Conservation (phyloP, 2,888 invertebrate species). For the Luperina testacea region DNA sequence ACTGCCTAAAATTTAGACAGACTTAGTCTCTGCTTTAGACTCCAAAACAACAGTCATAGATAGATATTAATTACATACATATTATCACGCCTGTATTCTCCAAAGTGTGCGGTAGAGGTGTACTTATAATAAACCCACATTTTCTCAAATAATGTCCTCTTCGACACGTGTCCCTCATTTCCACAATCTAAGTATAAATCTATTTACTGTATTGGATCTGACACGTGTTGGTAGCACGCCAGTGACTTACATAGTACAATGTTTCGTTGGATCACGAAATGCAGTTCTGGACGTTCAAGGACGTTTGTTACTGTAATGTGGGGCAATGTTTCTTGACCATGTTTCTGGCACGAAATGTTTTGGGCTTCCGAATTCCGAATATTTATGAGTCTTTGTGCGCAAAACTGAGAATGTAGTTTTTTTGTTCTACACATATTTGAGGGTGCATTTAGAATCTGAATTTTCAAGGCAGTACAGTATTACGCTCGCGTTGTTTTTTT, state of each 20-base stretch:
- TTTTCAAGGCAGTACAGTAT: not conserved
- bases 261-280: slow-evolving; percentile 25
- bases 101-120: not conserved
- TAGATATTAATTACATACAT: not conserved
- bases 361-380: not conserved
- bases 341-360: not conserved
- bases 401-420: not conserved
- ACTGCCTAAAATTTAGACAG: not conserved
- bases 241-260: slow-evolving; percentile 30
- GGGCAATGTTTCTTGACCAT: slow-evolving; percentile 19
- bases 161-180: slow-evolving; percentile 24
- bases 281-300: slow-evolving; percentile 25
- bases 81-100: not conserved
- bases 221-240: slow-evolving; percentile 54
- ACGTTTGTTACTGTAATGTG: slow-evolving; percentile 5
- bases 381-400: not conserved
- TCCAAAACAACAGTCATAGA: not conserved
- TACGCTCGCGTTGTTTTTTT: not conserved
- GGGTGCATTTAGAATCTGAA: not conserved
- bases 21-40: not conserved
- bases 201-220: slow-evolving; percentile 38
- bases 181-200: slow-evolving; percentile 19
- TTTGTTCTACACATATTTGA: not conserved
- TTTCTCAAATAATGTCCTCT: not conserved
- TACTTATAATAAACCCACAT: not conserved